phyloP scores from a whole-genome alignment of 2,888 invertebrate genomes.

The Spicauda simplicius region DNA sequence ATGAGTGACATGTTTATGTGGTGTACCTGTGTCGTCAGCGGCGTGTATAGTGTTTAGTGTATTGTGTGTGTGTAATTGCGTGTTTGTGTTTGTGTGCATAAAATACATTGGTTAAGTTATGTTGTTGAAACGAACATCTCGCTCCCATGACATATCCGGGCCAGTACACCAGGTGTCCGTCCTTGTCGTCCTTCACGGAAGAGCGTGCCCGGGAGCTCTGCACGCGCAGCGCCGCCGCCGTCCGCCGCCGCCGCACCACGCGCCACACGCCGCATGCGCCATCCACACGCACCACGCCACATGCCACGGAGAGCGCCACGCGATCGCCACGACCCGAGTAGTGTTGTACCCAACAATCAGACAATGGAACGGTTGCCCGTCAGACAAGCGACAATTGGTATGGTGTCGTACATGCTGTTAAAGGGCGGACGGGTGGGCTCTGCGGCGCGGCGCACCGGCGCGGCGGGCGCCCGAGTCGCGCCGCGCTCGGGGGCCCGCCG shows the following conservation, averaged over 20 bases:
- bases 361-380: conserved; percentile 86
- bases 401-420: conserved; percentile 84
- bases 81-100: conserved; percentile 42
- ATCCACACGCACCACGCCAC: conserved; percentile 48
- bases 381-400: conserved; percentile 85
- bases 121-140: conserved; percentile 98
- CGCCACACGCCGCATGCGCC: conserved; percentile 43
- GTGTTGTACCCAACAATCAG: conserved; percentile 86
- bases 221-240: conserved; percentile 60
- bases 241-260: conserved; percentile 46
- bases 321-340: conserved; percentile 85
- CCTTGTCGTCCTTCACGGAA: conserved; percentile 99
- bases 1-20: conserved; percentile 13
- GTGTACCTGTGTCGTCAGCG: conserved; percentile 3
- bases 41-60: conserved; percentile 25
- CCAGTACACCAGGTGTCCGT: conserved; percentile 99
- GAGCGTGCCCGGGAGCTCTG: conserved; percentile 94
- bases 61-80: neutral
- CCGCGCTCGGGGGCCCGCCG: conserved; percentile 42
- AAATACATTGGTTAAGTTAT: conserved; percentile 66
- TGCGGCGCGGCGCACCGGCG: conserved; percentile 59
- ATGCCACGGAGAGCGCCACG: conserved; percentile 66
- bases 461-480: conserved; percentile 53
- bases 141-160: conserved; percentile 99
- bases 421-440: conserved; percentile 75